Base-by-base conservation (phyloP, 2,888 invertebrate species). In the Agrypnus murinus region DNA sequence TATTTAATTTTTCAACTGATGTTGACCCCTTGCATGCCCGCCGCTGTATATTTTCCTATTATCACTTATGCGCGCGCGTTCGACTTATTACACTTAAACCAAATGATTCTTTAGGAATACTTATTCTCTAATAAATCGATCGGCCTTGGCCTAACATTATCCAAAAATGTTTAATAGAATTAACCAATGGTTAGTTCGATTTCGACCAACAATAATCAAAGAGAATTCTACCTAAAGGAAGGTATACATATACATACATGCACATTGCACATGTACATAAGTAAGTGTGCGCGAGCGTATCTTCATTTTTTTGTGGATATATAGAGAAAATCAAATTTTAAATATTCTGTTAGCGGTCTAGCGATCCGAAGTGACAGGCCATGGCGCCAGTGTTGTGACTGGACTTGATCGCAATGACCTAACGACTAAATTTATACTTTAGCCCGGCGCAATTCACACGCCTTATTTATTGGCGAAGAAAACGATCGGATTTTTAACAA, bases 371-470 rank as follows among this genome's bases (percentile, higher is more conserved):
- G 68, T 75, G 76, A 72, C 75, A 69, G 65, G 73, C 58, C 60
- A 69, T 75, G 82, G 81, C 82, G 82, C 81, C 82, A 79, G 77
- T 81, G 80, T 80, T 81, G 78, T 81, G 80, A 81, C 81, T 81
- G 77, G 77, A 72, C 73, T 25, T 74, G 77, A 80, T 79, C 75
- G 79, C 81, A 81, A 80, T 81, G 81, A 82, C 80, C 81, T 81
- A 82, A 81, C 78, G 75, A 77, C 81, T 81, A 82, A 81, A 80
- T 79, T 80, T 82, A 81, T 79, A 74, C 75, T 53, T 25, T 57
- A 60, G 62, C 71, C 65, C 63, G 34, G 70, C 64, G 69, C 34
- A 65, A 58, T 69, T 69, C 69, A 59, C 70, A 70, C 70, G 59
- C 59, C 32, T 63, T 60, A 70, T 70, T 77, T 77, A 78, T 78